Conservation (phyloP, 2,888 invertebrate species). For the Galerucella calmariensis region DNA sequence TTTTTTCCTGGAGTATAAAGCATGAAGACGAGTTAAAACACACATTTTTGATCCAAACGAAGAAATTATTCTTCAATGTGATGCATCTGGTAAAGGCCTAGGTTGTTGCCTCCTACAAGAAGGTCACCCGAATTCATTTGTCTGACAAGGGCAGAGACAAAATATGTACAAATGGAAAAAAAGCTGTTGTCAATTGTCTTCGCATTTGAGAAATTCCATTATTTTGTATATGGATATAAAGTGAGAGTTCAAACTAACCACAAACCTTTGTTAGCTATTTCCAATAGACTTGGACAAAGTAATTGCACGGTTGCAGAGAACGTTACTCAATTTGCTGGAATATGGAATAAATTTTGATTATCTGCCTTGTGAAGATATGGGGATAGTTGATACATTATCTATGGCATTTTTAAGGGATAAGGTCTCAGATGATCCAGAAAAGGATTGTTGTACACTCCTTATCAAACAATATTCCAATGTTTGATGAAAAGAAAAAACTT, state of each 20-base stretch:
- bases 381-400: conserved; percentile 17
- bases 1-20: no score
- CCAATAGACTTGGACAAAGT: conserved; percentile 14
- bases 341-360: conserved; percentile 9
- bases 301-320: conserved; percentile 7
- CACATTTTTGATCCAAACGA: conserved; percentile 40
- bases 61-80: conserved; percentile 36
- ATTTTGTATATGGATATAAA: conserved; percentile 54
- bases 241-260: conserved; percentile 52
- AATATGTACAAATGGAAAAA: conserved; percentile 58
- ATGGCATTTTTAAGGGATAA: neutral
- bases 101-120: conserved; percentile 41
- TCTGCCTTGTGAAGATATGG: conserved; percentile 22
- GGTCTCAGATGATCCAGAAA: conserved; percentile 5
- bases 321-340: conserved; percentile 14
- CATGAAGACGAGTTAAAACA: no score
- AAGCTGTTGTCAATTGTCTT: conserved; percentile 55
- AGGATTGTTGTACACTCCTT: conserved; percentile 11
- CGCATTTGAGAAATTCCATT: conserved; percentile 54
- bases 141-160: conserved; percentile 40
- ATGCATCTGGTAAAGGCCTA: conserved; percentile 40
- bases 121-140: conserved; percentile 43
- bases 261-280: conserved; percentile 47
- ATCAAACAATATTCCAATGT: conserved; percentile 15
- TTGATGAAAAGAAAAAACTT: conserved; percentile 23